These are phyloP conservation scores for Drosophila eugracilis DNA, from an alignment of 1,140 invertebrate species.

Conservation along the genomic window DNA sequence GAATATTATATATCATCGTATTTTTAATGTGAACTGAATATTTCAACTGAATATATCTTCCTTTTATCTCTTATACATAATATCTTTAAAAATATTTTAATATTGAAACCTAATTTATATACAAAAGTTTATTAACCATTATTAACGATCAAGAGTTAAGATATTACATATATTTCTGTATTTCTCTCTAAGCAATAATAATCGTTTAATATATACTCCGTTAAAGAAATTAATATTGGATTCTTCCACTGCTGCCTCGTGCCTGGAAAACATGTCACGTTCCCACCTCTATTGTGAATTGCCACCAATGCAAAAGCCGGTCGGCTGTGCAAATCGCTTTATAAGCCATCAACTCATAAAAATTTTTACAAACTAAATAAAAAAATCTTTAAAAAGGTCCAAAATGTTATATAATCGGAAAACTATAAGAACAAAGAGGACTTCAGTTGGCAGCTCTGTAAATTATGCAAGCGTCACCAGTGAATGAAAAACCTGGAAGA, in stretches of 20 bases:
- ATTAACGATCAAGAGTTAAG: no score
- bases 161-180: no score
- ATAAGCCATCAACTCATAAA: neutral
- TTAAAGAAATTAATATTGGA: neutral
- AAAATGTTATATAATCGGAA: constrained; percentile 56
- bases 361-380: neutral
- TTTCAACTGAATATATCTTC: no score
- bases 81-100: no score
- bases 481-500: constrained; percentile 43
- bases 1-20: no score
- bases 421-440: constrained; percentile 27
- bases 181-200: no score
- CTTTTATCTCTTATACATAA: no score
- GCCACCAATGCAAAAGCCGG: constrained; percentile 18
- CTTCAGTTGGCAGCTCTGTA: constrained; percentile 45
- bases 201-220: no score
- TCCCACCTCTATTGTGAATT: constrained; percentile 12
- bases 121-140: no score
- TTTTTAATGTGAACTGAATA: no score
- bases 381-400: neutral
- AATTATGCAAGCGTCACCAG: constrained; percentile 17
- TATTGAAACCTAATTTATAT: no score
- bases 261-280: constrained; percentile 4
- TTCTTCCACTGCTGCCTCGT: no score
- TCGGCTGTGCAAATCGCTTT: neutral